phyloP scores from a whole-genome alignment of 2,888 invertebrate genomes.

The Cryptocephalus primarius region DNA sequence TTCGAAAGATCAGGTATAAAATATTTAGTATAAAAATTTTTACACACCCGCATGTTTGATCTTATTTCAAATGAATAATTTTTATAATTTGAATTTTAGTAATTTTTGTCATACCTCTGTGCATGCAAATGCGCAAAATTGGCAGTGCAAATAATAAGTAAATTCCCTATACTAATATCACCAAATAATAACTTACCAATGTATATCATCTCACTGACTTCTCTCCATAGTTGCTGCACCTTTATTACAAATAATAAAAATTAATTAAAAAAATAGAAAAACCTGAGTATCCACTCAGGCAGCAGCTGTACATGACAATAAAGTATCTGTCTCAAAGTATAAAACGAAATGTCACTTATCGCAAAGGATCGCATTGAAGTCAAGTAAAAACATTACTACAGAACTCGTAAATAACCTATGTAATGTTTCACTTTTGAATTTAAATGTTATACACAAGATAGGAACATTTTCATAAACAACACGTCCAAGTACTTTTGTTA shows the following conservation, averaged over 20 bases:
- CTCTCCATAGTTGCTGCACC: slow-evolving; percentile 1
- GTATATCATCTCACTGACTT: background rate
- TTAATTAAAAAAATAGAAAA: background rate
- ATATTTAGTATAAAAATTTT: no score
- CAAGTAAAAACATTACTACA: slow-evolving; percentile 21
- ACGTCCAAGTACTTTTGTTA: slow-evolving; percentile 9
- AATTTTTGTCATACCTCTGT: background rate
- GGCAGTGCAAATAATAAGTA: slow-evolving; percentile 11
- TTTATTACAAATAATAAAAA: no score
- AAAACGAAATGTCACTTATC: slow-evolving; percentile 11
- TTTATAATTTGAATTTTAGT: no score
- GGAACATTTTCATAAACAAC: slow-evolving; percentile 26
- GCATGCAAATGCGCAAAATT: slow-evolving; percentile 6
- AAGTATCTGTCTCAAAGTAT: slow-evolving; percentile 15
- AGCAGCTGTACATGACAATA: slow-evolving; percentile 9
- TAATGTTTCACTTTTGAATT: slow-evolving; percentile 20
- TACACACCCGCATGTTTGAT: no score
- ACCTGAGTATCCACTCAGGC: background rate
- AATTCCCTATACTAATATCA: slow-evolving; percentile 10
- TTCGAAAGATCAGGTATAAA: no score
- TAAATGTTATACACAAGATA: slow-evolving; percentile 18
- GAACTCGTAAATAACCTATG: slow-evolving; percentile 14
- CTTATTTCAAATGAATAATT: no score
- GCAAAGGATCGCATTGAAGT: slow-evolving; percentile 1
- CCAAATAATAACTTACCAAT: slow-evolving; percentile 5